Base-by-base conservation (phyloP, 2,113 vertebrate species). In the Heloderma charlesbogerti region DNA sequence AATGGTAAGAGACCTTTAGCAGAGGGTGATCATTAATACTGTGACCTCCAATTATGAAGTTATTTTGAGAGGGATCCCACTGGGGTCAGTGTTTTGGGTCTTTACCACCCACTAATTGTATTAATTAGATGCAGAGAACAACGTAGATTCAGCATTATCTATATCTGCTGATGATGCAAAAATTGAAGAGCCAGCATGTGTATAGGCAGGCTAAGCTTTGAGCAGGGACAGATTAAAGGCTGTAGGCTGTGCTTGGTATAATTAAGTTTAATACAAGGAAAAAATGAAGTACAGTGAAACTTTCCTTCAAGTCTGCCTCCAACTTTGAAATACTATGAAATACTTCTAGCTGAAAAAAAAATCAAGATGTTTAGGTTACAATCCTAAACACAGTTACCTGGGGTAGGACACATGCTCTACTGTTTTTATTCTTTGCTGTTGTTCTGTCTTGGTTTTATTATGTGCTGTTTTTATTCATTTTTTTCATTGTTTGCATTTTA, bases 211-310 rank as follows among this genome's bases (percentile, higher is more conserved):
- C 82, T 20, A 66, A 86, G 88, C 45, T 86, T 93, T 94, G 74
- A 90, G 91, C 86, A 94, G 87, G 91, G 92, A 83, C 91, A 91
- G 87, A 83, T 87, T 60, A 80, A 91, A 92, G 83, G 43, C 5
- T 90, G 67, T 84, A 72, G 92, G 72, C 69, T 93, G 72, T 92
- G 78, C 71, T 93, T 79, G 82, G 83, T 86, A 89, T 15, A 67
- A 78, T 88, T 79, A 92, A 84, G 63, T 94, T 92, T 95, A 91
- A 91, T 75, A 86, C 92, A 90, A 82, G 69, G 86, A 93, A 92
- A n/a, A 88, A 34, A 83, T 81, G 93, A 87, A 81, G 66, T 43
- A 72, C 31, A 81, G 5, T 45, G 15, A 79, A 86, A 40, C 16
- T 48, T 86, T 27, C 5, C 7, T 40, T 77, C 15, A 43, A 13